phyloP scores from a whole-genome alignment of 1,140 invertebrate species.

The Reticulitermes speratus region DNA sequence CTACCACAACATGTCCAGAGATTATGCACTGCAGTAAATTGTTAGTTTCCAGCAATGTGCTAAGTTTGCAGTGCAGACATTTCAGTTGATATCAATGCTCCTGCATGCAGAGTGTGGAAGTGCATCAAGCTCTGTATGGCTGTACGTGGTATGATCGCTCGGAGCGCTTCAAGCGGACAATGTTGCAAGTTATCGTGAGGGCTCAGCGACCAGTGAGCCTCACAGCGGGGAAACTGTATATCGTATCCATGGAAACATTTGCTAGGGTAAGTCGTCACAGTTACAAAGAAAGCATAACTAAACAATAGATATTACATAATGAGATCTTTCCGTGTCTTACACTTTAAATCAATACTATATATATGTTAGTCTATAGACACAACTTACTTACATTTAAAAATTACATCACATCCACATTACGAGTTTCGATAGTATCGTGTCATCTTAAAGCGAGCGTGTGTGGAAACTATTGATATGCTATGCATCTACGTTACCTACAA shows the following conservation, averaged over 20 bases:
- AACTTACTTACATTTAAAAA: too few relatives aligned
- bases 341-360: too few relatives aligned
- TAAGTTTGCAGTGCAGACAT: too few relatives aligned
- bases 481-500: too few relatives aligned
- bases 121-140: background rate
- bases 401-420: too few relatives aligned
- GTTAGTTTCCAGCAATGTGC: background rate
- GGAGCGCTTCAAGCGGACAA: background rate
- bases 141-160: background rate
- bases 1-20: background rate
- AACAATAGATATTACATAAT: too few relatives aligned
- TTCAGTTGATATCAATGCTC: too few relatives aligned
- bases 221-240: background rate
- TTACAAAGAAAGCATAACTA: background rate
- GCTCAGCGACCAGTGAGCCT: background rate
- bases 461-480: too few relatives aligned
- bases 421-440: too few relatives aligned
- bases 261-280: background rate
- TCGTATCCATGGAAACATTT: background rate
- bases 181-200: background rate
- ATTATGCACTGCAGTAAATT: background rate
- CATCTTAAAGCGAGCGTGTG: too few relatives aligned
- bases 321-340: too few relatives aligned
- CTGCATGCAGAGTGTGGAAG: background rate
- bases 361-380: too few relatives aligned